phyloP scores from a whole-genome alignment of 2,888 invertebrate genomes.

The Polyommatus iphigenia region DNA sequence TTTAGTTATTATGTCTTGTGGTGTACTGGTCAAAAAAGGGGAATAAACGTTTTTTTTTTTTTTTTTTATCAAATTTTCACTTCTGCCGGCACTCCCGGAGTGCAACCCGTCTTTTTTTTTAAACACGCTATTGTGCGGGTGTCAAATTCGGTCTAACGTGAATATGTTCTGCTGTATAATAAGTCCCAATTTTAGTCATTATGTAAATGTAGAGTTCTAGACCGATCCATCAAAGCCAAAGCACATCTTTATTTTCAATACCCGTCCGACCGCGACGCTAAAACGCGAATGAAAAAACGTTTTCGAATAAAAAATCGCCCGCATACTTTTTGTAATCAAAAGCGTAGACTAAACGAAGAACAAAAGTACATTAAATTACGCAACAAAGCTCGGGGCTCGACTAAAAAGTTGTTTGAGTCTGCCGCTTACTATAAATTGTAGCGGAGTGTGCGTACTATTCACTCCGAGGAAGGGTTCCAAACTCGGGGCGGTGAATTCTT shows the following conservation, averaged over 20 bases:
- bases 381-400: conserved; percentile 45
- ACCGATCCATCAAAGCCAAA: conserved; percentile 7
- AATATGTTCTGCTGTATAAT: too few species aligned
- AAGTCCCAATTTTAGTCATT: not conserved
- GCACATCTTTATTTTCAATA: not conserved
- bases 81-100: too few species aligned
- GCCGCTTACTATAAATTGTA: conserved; percentile 49
- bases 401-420: conserved; percentile 48
- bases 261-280: not conserved
- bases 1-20: too few species aligned
- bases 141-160: too few species aligned
- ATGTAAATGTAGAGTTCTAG: not conserved
- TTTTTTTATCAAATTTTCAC: too few species aligned
- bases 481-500: conserved; percentile 57
- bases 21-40: too few species aligned
- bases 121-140: too few species aligned
- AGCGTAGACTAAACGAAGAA: conserved; percentile 29
- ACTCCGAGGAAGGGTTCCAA: conserved; percentile 53
- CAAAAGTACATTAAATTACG: conserved; percentile 47
- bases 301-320: conserved; percentile 33
- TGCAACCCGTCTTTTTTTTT: too few species aligned
- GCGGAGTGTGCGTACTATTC: conserved; percentile 43
- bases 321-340: conserved; percentile 32
- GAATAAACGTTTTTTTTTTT: too few species aligned
- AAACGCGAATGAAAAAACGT: not conserved